Percentiles rank a stretch among this genome's conserved stretches.
Evolutionary conservation across 1,140 invertebrate species (phyloP).

Genomic region (Vanessa atalanta): DNA sequence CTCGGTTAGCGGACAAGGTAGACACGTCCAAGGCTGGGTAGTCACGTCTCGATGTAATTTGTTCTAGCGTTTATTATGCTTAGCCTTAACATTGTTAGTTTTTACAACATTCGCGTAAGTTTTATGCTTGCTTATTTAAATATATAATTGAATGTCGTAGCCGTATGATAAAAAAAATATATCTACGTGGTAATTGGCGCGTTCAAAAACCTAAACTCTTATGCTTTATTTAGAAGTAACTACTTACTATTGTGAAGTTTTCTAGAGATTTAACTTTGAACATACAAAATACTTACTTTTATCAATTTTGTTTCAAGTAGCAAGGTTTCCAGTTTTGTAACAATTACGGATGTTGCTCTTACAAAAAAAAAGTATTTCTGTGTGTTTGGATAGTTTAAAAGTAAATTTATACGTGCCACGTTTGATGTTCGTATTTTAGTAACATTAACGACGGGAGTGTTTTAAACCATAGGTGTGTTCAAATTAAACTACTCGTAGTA

Average conservation of each 20-base stretch:
- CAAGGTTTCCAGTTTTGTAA: too few relatives aligned
- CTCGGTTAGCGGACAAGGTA: neutral
- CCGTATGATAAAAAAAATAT: too few relatives aligned
- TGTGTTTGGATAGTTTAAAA: neutral
- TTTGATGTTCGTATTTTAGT: constrained; percentile 30
- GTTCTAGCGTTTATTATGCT: constrained; percentile 35
- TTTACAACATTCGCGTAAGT: neutral
- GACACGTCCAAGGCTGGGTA: constrained; percentile 21
- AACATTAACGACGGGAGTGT: constrained; percentile 25
- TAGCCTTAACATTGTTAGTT: constrained; percentile 36
- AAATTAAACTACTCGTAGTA: constrained; percentile 28
- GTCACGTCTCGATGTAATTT: constrained; percentile 33
- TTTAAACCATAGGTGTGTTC: constrained; percentile 31
- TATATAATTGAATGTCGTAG: too few relatives aligned
- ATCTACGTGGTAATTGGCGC: too few relatives aligned
- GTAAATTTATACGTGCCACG: neutral
- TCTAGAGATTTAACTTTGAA: too few relatives aligned
- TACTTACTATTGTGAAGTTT: too few relatives aligned
- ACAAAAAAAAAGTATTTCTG: neutral
- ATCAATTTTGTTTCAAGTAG: too few relatives aligned
- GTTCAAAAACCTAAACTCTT: too few relatives aligned
- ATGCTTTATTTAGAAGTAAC: too few relatives aligned
- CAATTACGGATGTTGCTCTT: too few relatives aligned
- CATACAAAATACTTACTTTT: too few relatives aligned
- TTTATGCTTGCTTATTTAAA: too few relatives aligned